Percentiles rank a stretch among this genome's conserved stretches.
Conservation (phyloP, 2,113 vertebrate genomes). For the Macquaria australasica region DNA sequence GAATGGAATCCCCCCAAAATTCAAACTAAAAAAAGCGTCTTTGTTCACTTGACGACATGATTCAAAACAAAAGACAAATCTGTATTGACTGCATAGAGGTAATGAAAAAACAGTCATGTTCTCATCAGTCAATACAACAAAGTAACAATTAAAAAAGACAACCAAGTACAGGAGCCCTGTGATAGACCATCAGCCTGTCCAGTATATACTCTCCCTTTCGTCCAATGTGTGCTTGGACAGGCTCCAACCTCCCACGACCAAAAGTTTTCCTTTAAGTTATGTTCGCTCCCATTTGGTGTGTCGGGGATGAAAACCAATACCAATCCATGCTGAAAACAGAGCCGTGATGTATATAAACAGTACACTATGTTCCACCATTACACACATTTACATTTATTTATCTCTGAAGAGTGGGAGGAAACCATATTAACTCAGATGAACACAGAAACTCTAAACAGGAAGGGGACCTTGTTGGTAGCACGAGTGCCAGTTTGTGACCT, state of each 20-base stretch:
- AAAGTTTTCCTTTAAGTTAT: neutral
- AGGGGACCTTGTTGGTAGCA: neutral
- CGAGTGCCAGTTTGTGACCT: slow-evolving; percentile 2
- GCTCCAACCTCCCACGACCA: neutral
- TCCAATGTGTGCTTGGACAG: slow-evolving; percentile 11
- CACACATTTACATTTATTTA: slow-evolving; percentile 8
- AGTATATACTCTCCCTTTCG: neutral
- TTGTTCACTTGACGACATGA: slow-evolving; percentile 9
- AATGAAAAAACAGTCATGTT: neutral
- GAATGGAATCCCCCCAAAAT: slow-evolving; percentile 58
- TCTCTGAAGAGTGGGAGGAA: slow-evolving; percentile 48
- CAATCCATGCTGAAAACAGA: neutral
- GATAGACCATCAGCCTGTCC: neutral
- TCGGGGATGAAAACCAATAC: neutral
- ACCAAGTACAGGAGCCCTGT: neutral
- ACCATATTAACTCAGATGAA: slow-evolving; percentile 9
- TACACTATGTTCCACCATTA: neutral
- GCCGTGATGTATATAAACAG: neutral
- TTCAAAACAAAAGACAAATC: slow-evolving; percentile 6
- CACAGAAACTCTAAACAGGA: slow-evolving; percentile 26
- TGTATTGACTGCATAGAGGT: neutral
- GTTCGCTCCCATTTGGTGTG: neutral
- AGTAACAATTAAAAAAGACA: neutral
- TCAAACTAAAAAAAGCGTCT: neutral
- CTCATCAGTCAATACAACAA: slow-evolving; percentile 14